Evolutionary conservation across 2,797 vertebrate species (phyloP), one percentile per base, ranked within the genome.

Genomic region (Pseudotriccus pelzelni): DNA sequence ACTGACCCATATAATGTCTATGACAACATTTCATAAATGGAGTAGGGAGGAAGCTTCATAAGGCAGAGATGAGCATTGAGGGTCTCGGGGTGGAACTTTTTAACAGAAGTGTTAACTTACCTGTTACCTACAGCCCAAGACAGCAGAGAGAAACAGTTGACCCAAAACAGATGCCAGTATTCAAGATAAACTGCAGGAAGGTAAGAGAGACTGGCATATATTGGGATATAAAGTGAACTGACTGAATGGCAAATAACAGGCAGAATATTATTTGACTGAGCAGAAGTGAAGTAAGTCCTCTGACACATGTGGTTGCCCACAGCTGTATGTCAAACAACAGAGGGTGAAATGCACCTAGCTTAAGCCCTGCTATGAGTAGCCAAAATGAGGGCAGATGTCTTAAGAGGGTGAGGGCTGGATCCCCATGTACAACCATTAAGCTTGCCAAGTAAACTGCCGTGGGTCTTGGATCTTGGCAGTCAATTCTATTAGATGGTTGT

Each of bases 381-480:
- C 7, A 2, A 85, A 85, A 93, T 34, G 37, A 93, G 49, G 49
- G 79, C 73, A 91, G 83, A 81, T 88, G 37, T 76, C 93, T 94
- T 94, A 77, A 44, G 93, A 91, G 83, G 60, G 16, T 44, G 73
- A 77, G 76, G 52, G 52, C 55, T 83, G 81, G 37, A 90, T 92
- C 80, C 58, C 80, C 30, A 23, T 28, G 60, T 23, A 90, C 50
- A 84, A 73, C 92, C 91, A 96, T 66, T 87, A 95, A 94, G 97
- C 96, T 96, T 97, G 96, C 96, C 97, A 98, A 97, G 84, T 93
- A 95, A 97, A 96, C 93, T 97, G 91, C 75, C 90, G 34, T 32
- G 94, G 96, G 94, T 97, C 94, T 96, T 97, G 92, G 92, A 97
- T 95, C 97, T 97, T 98, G 97, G 97, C 97, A 98, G 96, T 92